Conservation (phyloP, 2,797 vertebrate species). For the Botia kubotai region DNA sequence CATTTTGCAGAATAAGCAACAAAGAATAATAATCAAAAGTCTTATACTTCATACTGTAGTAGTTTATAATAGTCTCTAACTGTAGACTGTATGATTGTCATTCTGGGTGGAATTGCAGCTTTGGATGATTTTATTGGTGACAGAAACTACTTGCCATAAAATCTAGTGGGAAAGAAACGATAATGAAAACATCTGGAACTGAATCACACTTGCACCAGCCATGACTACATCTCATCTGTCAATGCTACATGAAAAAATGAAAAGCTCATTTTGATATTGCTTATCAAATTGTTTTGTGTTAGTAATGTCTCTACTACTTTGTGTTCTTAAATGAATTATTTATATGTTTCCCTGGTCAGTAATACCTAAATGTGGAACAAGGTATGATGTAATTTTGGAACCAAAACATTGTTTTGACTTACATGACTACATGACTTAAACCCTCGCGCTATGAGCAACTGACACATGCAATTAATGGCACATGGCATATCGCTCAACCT, state of each 20-base stretch:
- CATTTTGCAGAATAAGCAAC: not conserved
- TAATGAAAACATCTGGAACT: not conserved
- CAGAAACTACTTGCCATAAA: not conserved
- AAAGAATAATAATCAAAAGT: not conserved
- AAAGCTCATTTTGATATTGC: not conserved
- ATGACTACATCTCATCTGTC: not conserved
- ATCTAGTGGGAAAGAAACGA: not conserved
- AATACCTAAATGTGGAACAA: too few relatives aligned
- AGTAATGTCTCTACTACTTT: not conserved
- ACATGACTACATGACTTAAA: not conserved
- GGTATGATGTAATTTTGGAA: too few relatives aligned
- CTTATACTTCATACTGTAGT: not conserved
- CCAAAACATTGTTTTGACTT: too few relatives aligned
- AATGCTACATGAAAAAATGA: not conserved
- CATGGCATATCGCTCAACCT: too few relatives aligned
- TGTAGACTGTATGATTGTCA: not conserved
- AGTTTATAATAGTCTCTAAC: not conserved
- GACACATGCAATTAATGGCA: constrained; percentile 2
- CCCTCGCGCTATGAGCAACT: not conserved
- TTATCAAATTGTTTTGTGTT: not conserved
- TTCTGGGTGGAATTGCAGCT: not conserved
- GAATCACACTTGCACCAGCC: not conserved
- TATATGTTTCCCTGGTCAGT: too few relatives aligned
- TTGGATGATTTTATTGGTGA: not conserved
- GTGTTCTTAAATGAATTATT: too few relatives aligned